Evolutionary conservation across 2,113 vertebrate species (phyloP).

Genomic region (Gorsachius goisagi): DNA sequence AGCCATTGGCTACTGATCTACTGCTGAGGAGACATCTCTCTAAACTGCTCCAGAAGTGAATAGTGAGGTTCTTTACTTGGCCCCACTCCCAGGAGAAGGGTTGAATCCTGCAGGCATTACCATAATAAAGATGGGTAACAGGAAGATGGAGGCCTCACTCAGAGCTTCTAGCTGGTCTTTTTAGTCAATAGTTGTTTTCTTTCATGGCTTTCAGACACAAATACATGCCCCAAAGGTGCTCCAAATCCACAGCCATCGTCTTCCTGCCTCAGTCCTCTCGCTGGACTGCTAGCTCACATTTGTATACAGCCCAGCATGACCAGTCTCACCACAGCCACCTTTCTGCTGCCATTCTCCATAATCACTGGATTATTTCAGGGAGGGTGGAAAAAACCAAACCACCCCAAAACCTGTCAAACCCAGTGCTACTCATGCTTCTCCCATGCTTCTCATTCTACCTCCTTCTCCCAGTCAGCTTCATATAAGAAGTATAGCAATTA

Average conservation of each 20-base stretch:
- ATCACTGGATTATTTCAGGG: background rate
- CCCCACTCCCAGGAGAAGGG: background rate
- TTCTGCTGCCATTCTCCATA: background rate
- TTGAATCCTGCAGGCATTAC: background rate
- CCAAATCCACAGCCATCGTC: background rate
- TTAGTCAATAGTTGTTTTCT: background rate
- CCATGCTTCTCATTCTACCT: background rate
- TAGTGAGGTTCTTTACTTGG: background rate
- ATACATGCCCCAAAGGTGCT: background rate
- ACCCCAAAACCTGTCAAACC: background rate
- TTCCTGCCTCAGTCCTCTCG: background rate
- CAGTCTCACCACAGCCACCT: background rate
- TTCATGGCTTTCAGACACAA: background rate
- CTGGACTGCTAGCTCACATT: background rate
- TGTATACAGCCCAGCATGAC: background rate
- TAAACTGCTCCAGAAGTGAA: background rate
- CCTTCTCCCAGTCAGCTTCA: background rate
- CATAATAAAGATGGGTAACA: background rate
- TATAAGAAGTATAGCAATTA: background rate
- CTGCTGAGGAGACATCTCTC: background rate
- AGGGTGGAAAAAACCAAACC: background rate
- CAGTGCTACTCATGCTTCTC: background rate
- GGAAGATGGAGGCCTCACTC: background rate
- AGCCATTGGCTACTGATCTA: background rate
- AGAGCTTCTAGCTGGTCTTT: background rate